These are phyloP conservation scores for Taenaris catops DNA, from an alignment of 2,888 invertebrate species.

Conservation along the genomic window DNA sequence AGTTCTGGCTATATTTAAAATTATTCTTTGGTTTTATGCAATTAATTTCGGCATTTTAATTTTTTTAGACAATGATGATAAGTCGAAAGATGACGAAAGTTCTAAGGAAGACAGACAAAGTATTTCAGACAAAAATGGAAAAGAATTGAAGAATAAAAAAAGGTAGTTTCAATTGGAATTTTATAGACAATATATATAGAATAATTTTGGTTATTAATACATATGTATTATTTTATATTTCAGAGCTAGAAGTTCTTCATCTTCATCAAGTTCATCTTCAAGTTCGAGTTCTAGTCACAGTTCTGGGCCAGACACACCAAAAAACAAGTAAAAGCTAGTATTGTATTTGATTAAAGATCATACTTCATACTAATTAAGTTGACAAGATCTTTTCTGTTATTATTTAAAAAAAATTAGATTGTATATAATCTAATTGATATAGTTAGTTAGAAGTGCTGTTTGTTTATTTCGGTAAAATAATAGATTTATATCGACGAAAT, in stretches of 20 bases:
- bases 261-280: constrained; percentile 66
- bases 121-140: constrained; percentile 46
- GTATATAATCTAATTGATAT: too few species aligned
- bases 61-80: constrained; percentile 41
- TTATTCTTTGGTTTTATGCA: too few species aligned
- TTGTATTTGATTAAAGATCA: too few species aligned
- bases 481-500: too few species aligned
- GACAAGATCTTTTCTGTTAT: too few species aligned
- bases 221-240: constrained; percentile 13
- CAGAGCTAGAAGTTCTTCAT: constrained; percentile 66
- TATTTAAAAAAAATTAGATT: too few species aligned
- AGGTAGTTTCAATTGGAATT: constrained; percentile 42
- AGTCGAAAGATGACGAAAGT: constrained; percentile 44
- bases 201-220: too few species aligned
- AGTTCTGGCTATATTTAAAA: too few species aligned
- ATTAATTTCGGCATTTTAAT: too few species aligned
- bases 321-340: constrained; percentile 54
- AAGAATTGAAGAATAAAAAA: constrained; percentile 51
- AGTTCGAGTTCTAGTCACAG: constrained; percentile 72
- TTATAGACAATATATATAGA: background rate
- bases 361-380: too few species aligned
- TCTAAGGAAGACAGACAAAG: constrained; percentile 41
- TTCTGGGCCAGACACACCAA: constrained; percentile 46
- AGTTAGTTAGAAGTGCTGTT: too few species aligned
- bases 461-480: too few species aligned